phyloP scores from a whole-genome alignment of 2,888 invertebrate species.

The Drosophila antonietae region DNA sequence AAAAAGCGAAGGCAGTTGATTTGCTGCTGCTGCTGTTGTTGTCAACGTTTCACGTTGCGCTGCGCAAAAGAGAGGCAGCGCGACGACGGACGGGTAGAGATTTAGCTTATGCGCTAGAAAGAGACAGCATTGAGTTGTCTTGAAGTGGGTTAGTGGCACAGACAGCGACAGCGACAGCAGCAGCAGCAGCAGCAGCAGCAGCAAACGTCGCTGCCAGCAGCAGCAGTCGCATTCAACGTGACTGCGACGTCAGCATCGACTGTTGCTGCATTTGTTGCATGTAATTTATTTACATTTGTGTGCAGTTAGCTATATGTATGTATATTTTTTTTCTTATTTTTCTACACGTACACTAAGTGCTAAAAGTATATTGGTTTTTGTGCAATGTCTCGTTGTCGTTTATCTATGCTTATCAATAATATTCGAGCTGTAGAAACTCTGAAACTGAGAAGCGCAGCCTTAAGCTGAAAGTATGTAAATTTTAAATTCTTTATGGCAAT shows the following conservation, averaged over 20 bases:
- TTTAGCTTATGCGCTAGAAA: constrained; percentile 21
- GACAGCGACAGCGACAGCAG: constrained; percentile 49
- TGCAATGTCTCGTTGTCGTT: neutral
- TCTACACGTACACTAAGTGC: neutral
- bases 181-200: constrained; percentile 30
- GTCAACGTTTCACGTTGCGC: constrained; percentile 71
- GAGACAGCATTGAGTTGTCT: constrained; percentile 59
- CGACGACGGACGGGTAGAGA: neutral
- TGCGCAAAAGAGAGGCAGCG: constrained; percentile 45
- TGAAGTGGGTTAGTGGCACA: constrained; percentile 78
- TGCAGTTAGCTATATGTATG: constrained; percentile 35
- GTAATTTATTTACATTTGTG: constrained; percentile 74
- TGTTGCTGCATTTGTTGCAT: constrained; percentile 69
- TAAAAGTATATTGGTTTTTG: neutral
- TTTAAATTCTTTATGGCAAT: neutral
- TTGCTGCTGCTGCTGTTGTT: constrained; percentile 26
- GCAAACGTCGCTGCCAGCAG: constrained; percentile 43
- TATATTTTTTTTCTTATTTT: neutral
- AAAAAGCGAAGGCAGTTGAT: constrained; percentile 44
- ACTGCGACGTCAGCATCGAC: constrained; percentile 55
- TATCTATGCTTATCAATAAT: neutral
- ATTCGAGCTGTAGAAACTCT: neutral
- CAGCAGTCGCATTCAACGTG: constrained; percentile 61
- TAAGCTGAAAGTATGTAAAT: too few relatives aligned
- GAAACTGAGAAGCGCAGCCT: too few relatives aligned